Conservation (phyloP, 1,140 invertebrate species). For the Microplitis mediator region DNA sequence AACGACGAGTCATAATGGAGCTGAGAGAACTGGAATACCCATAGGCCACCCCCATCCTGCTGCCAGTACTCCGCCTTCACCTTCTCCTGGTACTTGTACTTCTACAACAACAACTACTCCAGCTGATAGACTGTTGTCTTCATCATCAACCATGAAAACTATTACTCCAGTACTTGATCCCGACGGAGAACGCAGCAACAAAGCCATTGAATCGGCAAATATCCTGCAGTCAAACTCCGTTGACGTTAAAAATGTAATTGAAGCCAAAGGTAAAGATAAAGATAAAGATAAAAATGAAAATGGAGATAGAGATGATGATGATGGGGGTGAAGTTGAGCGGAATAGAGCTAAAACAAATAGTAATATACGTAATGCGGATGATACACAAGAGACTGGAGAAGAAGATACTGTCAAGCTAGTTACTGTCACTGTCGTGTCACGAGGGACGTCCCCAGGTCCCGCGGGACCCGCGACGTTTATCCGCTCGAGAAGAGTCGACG, state of each 20-base stretch:
- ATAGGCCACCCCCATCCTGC: neutral
- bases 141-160: too few species aligned
- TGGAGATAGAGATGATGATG: neutral
- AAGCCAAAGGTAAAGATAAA: neutral
- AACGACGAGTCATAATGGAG: neutral
- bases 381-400: neutral
- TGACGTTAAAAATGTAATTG: neutral
- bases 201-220: neutral
- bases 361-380: too few species aligned
- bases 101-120: too few species aligned
- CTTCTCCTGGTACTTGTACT: neutral
- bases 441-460: conserved; percentile 77
- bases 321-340: neutral
- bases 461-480: conserved; percentile 69
- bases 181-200: neutral
- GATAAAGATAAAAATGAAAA: neutral
- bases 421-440: conserved; percentile 70
- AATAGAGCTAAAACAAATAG: neutral
- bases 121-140: too few species aligned
- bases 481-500: conserved; percentile 70
- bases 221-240: neutral
- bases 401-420: neutral
- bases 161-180: neutral
- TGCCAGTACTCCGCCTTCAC: neutral
- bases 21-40: neutral